A percentile compares a stretch with the other conserved stretches of the same genome.
These are phyloP conservation scores for Hormaphis cornu DNA, from an alignment of 1,140 invertebrate genomes.

Conservation along the genomic window DNA sequence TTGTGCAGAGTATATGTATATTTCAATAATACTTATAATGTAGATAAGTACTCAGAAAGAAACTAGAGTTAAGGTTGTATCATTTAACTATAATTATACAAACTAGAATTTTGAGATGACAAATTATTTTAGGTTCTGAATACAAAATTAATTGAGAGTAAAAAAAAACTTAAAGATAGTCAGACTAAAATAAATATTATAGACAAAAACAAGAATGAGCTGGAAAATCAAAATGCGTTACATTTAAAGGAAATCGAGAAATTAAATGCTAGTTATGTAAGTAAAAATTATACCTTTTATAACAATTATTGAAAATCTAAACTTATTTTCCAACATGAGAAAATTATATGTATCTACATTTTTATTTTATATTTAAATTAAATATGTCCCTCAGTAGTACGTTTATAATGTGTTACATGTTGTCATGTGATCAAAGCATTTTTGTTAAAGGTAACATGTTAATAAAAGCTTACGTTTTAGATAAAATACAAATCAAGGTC, in stretches of 20 bases:
- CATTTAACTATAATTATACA: too few relatives aligned
- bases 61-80: too few relatives aligned
- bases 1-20: too few relatives aligned
- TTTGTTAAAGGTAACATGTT: not conserved
- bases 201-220: not conserved
- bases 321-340: not conserved
- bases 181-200: not conserved
- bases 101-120: too few relatives aligned
- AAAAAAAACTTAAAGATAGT: not conserved
- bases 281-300: not conserved
- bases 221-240: not conserved
- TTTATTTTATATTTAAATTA: too few relatives aligned
- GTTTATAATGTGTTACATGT: not conserved
- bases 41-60: too few relatives aligned
- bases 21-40: too few relatives aligned
- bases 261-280: slow-evolving; percentile 6
- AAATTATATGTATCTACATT: not conserved
- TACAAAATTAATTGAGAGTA: not conserved
- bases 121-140: not conserved
- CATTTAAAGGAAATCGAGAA: not conserved
- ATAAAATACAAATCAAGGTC: slow-evolving; percentile 8
- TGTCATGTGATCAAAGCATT: not conserved
- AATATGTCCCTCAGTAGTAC: too few relatives aligned
- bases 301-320: not conserved
- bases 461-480: not conserved